phyloP scores from a whole-genome alignment of 2,888 invertebrate genomes.

The Hoplodrina ambigua region DNA sequence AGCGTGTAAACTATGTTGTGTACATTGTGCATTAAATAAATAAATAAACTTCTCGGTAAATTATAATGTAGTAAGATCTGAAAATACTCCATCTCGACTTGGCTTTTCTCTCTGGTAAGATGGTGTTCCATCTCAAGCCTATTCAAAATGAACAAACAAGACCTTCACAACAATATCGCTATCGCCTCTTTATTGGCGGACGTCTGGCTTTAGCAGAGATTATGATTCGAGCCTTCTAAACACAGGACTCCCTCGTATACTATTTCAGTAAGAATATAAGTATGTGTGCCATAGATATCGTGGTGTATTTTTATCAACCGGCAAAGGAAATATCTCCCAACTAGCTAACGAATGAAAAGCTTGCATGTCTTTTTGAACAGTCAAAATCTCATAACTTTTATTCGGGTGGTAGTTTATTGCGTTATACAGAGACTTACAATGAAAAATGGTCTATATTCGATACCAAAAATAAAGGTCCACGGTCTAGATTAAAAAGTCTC shows the following conservation, averaged over 20 bases:
- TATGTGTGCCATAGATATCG: background rate
- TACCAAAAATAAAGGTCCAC: too few relatives aligned
- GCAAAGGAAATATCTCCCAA: slow-evolving; percentile 37
- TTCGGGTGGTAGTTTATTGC: slow-evolving; percentile 11
- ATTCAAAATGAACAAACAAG: too few relatives aligned
- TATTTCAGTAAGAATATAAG: background rate
- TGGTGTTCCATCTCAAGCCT: too few relatives aligned
- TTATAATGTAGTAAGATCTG: too few relatives aligned
- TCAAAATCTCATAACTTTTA: slow-evolving; percentile 14
- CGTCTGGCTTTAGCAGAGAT: background rate
- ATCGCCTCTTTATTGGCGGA: background rate
- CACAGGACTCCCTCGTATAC: slow-evolving; percentile 1
- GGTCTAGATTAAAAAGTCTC: too few relatives aligned
- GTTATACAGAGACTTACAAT: background rate
- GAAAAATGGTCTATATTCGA: background rate
- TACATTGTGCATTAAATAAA: too few relatives aligned
- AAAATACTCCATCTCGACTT: too few relatives aligned
- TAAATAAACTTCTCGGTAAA: too few relatives aligned
- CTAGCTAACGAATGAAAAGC: slow-evolving; percentile 22
- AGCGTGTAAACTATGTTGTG: too few relatives aligned
- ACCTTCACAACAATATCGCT: too few relatives aligned
- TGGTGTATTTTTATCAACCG: slow-evolving; percentile 30
- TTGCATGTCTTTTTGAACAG: slow-evolving; percentile 3
- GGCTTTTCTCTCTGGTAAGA: too few relatives aligned
- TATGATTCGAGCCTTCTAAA: background rate